Conservation (phyloP, 2,113 vertebrate species). For the Riparia riparia region DNA sequence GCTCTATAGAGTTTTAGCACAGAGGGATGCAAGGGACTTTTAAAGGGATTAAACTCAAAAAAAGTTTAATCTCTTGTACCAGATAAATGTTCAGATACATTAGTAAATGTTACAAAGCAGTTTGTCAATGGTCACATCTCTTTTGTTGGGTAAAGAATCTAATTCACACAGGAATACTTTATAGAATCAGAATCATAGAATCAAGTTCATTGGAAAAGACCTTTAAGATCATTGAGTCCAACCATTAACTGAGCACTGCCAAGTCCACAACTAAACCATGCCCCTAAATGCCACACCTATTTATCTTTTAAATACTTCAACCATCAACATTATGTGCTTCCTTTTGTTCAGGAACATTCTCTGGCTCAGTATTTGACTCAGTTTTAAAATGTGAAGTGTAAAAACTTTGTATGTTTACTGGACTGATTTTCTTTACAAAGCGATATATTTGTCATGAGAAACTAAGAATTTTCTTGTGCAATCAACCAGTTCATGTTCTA, state of each 20-base stretch:
- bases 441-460: neutral
- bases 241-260: neutral
- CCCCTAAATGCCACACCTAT: neutral
- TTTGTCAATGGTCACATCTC: neutral
- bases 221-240: neutral
- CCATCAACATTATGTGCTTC: neutral
- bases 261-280: neutral
- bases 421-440: neutral
- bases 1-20: neutral
- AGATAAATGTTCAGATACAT: neutral
- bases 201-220: neutral
- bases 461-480: neutral
- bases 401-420: neutral
- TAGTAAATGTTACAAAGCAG: neutral
- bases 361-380: neutral
- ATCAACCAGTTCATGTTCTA: neutral
- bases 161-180: neutral
- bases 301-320: neutral
- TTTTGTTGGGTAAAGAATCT: neutral
- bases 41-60: neutral
- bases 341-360: neutral
- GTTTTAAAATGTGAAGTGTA: neutral
- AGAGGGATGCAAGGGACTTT: neutral
- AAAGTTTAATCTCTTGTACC: neutral
- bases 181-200: neutral